phyloP scores from a whole-genome alignment of 1,140 invertebrate genomes.

The Apocrypta bakeri region DNA sequence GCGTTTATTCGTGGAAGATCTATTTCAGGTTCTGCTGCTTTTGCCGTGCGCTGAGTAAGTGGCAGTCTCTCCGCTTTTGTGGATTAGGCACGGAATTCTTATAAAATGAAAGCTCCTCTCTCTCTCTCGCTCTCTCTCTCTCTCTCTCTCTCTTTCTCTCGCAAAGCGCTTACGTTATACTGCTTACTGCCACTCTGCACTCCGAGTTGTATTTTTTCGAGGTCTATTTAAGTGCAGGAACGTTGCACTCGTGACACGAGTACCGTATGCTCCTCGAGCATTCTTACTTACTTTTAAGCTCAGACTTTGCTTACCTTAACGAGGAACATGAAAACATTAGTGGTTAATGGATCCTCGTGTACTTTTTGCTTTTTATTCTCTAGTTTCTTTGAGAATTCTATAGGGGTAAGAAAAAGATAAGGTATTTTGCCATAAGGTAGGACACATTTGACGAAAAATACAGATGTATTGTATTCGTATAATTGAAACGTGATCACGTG shows the following conservation, averaged over 20 bases:
- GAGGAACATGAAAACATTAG: background rate
- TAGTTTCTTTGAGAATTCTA: background rate
- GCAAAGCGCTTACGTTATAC: background rate
- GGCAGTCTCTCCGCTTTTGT: slow-evolving; percentile 6
- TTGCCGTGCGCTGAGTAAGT: background rate
- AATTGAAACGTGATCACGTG: no score
- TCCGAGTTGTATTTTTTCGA: slow-evolving; percentile 18
- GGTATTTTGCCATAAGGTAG: no score
- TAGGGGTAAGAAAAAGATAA: no score
- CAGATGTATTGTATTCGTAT: no score
- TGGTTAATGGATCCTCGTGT: background rate
- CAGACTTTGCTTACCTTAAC: slow-evolving; percentile 7
- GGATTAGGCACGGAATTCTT: slow-evolving; percentile 43
- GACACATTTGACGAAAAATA: no score
- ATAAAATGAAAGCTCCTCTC: slow-evolving; percentile 11
- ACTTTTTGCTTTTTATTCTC: background rate
- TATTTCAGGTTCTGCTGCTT: background rate
- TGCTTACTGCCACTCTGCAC: background rate
- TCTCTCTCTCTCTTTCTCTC: background rate
- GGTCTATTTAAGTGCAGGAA: slow-evolving; percentile 36
- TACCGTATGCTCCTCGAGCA: background rate
- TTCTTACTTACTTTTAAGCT: slow-evolving; percentile 18
- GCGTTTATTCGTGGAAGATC: slow-evolving; percentile 25
- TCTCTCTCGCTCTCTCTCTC: no score
- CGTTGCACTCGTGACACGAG: background rate